Percentiles rank a stretch among this genome's conserved stretches.
These are phyloP conservation scores for Drosophila tsacasi DNA, from an alignment of 1,140 invertebrate genomes.

Conservation along the genomic window DNA sequence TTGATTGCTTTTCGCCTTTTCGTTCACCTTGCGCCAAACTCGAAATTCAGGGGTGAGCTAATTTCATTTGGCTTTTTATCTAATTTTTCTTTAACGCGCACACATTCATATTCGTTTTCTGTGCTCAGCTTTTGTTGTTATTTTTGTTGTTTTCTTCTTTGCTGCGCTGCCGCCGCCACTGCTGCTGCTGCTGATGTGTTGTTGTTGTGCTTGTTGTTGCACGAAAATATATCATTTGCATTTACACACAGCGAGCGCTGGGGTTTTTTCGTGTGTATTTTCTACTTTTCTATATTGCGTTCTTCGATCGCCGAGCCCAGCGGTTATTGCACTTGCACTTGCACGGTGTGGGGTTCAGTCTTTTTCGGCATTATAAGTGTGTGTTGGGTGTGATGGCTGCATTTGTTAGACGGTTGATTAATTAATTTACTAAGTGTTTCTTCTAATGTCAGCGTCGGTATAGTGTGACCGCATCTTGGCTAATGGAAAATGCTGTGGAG, in stretches of 20 bases:
- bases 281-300: conserved; percentile 32
- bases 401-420: conserved; percentile 33
- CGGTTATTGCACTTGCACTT: conserved; percentile 72
- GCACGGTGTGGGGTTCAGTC: conserved; percentile 47
- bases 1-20: conserved; percentile 66
- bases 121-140: conserved; percentile 12
- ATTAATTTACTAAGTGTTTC: conserved; percentile 44
- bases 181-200: conserved; percentile 8
- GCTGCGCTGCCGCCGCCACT: conserved; percentile 24
- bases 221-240: conserved; percentile 74
- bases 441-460: conserved; percentile 41
- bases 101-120: conserved; percentile 68
- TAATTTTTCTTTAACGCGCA: conserved; percentile 74
- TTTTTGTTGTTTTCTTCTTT: conserved; percentile 28
- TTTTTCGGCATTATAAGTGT: conserved; percentile 49
- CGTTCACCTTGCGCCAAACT: conserved; percentile 77
- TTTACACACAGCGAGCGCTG: conserved; percentile 52
- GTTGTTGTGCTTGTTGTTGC: conserved; percentile 55
- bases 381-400: conserved; percentile 18
- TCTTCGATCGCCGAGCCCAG: conserved; percentile 13
- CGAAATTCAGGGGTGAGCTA: conserved; percentile 81
- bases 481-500: neutral
- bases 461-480: neutral
- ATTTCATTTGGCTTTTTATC: conserved; percentile 78
- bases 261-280: conserved; percentile 38